Base-by-base conservation (phyloP, 2,113 vertebrate genomes). In the Coptodon rendalli region DNA sequence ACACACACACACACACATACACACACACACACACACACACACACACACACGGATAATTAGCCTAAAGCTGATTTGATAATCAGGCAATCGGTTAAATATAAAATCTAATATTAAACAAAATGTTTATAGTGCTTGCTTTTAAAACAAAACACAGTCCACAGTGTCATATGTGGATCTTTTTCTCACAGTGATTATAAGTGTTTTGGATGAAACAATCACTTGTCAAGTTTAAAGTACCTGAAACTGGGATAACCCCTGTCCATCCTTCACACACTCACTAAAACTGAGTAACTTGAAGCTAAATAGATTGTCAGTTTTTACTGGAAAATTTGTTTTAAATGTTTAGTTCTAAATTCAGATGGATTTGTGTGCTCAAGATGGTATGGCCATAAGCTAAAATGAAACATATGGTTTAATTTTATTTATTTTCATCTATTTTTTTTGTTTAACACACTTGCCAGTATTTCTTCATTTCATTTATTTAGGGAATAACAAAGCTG, bases 401-500 rank as follows among this genome's bases (percentile, higher is more conserved):
- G 34, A 66, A n/a, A 1, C 61, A 66, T 2, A n/a, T 4, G 17
- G 17, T 66, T 66, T 36, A 2, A n/a, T 66, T 66, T 7, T 0
- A 36, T n/a, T 63, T 3, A 63, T n/a, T 63, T 38, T 66, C 34
- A 66, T 38, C 61, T 5, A 66, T 68, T 68, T 68, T 22, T 38
- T 13, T 22, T 68, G 6, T 68, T 38, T 68, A 13, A 38, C 61
- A 22, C 34, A 66, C 19, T 22, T 1, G 1, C 34, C 61, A 38
- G 34, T 66, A 22, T n/a, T 38, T 3, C 29, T 6, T 63, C 31
- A 2, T 31, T 31, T 78, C 0, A 8, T 50, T 31, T 50, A 50
- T 78, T 50, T 78, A 29, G 14, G 27, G 43, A 78, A 50, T 50
- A 11, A 31, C 4, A 19, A 8, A 78, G 27, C 9, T 29, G 9